These are phyloP conservation scores for Daptonema setosum DNA, from an alignment of 2,888 invertebrate genomes.

Conservation along the genomic window DNA sequence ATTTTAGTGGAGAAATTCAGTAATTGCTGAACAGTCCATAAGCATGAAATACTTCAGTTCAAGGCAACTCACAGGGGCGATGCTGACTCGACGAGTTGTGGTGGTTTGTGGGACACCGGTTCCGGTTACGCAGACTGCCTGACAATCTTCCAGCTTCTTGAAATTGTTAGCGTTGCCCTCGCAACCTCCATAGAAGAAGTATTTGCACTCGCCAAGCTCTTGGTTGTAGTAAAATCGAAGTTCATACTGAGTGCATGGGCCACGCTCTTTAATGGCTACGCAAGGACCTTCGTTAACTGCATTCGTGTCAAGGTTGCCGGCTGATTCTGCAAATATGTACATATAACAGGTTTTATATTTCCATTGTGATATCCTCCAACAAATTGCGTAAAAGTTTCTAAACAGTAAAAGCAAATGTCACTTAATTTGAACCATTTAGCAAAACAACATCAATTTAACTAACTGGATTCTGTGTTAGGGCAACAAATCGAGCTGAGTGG, in stretches of 20 bases:
- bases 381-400: not conserved
- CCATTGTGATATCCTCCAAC: not conserved
- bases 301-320: not conserved
- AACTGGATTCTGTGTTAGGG: conserved; percentile 9
- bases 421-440: not conserved
- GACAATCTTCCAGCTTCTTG: conserved; percentile 10
- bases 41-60: no score
- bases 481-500: conserved; percentile 21
- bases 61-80: no score
- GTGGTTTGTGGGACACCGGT: no score
- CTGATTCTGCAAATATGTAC: not conserved
- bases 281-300: not conserved
- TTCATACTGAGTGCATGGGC: conserved; percentile 26
- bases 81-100: no score
- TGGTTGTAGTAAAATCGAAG: conserved; percentile 20
- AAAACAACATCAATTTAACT: no score
- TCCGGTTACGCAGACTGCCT: conserved; percentile 1
- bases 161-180: conserved; percentile 25
- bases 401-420: not conserved
- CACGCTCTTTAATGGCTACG: conserved; percentile 18
- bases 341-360: not conserved
- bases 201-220: conserved; percentile 21
- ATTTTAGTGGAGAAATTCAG: no score
- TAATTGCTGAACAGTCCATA: no score
- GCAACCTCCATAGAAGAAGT: conserved; percentile 27